Conservation (phyloP, 2,888 invertebrate genomes). For the Conops quadrifasciatus region DNA sequence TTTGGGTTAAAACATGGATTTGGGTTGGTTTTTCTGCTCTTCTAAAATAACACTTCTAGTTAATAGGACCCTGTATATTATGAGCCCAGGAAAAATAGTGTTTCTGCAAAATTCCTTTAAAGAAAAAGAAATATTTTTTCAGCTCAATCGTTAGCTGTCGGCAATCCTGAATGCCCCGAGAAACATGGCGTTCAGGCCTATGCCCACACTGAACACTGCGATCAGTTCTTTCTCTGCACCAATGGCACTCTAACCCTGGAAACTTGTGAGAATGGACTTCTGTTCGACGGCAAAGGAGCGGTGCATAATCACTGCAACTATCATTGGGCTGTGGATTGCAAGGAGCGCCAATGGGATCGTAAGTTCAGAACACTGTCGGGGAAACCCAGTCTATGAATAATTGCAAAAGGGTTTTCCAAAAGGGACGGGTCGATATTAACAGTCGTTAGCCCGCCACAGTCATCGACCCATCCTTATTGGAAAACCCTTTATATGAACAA, state of each 20-base stretch:
- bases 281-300: constrained; percentile 89
- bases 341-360: constrained; percentile 81
- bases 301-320: constrained; percentile 94
- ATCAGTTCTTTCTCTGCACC: constrained; percentile 89
- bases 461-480: no score
- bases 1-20: no score
- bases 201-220: constrained; percentile 86
- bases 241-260: constrained; percentile 91
- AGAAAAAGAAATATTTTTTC: constrained; percentile 40
- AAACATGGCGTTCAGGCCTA: constrained; percentile 82
- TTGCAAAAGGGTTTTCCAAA: not conserved
- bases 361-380: constrained; percentile 67
- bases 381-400: no score
- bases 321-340: constrained; percentile 91
- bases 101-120: no score
- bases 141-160: constrained; percentile 72
- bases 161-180: constrained; percentile 82
- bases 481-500: no score
- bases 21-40: no score
- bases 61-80: not conserved
- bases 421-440: no score
- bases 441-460: no score
- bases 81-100: not conserved
- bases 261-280: constrained; percentile 89
- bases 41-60: not conserved